Conservation (phyloP, 2,888 invertebrate genomes). For the Drosophila kambysellisi region DNA sequence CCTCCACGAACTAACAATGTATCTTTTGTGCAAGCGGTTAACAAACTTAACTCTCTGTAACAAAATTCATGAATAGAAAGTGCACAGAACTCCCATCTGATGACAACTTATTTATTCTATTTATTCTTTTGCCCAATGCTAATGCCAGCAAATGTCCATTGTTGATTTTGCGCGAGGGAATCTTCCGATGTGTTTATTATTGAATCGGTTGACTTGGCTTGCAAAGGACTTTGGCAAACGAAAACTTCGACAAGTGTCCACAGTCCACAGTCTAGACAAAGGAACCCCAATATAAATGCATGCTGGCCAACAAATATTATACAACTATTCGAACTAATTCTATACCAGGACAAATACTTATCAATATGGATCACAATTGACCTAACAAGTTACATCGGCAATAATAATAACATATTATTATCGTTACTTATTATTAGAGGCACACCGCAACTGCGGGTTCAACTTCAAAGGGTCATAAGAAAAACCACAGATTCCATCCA, state of each 20-base stretch:
- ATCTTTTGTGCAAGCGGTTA: constrained; percentile 24
- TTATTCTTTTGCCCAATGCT: neutral
- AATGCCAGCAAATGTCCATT: constrained; percentile 38
- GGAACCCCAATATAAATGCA: constrained; percentile 28
- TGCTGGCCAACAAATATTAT: constrained; percentile 1
- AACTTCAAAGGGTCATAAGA: neutral
- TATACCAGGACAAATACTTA: neutral
- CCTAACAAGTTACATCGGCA: neutral
- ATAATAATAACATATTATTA: neutral
- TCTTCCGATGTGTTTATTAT: constrained; percentile 38
- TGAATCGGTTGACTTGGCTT: constrained; percentile 24
- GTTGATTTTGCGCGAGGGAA: constrained; percentile 38
- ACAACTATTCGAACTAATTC: neutral
- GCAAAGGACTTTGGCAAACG: constrained; percentile 13
- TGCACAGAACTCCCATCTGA: neutral
- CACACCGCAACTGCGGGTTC: neutral
- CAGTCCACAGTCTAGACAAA: constrained; percentile 47
- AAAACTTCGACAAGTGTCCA: constrained; percentile 11
- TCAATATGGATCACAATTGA: neutral
- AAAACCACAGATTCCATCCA: no score
- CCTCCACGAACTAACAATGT: constrained; percentile 17
- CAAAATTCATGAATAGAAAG: neutral
- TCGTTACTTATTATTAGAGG: neutral
- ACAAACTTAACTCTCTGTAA: neutral
- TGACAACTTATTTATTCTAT: constrained; percentile 2